Evolutionary conservation across 2,888 invertebrate genomes (phyloP), one percentile per base, ranked within the genome.

Genomic region (Acanthococcus lagerstroemiae): DNA sequence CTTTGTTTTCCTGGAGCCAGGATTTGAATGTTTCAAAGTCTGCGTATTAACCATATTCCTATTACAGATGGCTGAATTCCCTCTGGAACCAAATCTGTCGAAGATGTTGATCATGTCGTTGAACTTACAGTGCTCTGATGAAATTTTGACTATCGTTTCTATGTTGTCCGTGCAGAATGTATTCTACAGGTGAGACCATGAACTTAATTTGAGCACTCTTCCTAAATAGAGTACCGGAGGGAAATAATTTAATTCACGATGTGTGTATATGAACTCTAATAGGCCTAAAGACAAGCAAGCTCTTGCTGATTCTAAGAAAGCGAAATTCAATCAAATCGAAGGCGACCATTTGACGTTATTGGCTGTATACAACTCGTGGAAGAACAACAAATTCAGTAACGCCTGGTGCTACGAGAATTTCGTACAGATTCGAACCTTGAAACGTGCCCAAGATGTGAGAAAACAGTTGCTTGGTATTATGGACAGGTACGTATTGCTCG

Each of bases 351-450:
- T 99, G 48, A 99, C 99, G 0, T 78, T 99, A 24, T 77, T 99
- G n/a, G 94, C 97, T 0, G 99, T 99, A 4, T 99, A 95, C 76
- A 99, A 99, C 76, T 95, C 96, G 57, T 99, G 99, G 99, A 90
- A 94, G 73, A 96, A 96, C 75, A 97, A 97, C 75, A 96, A 97
- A 78, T 97, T 97, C 77, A 95, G 95, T 0, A 95, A 94, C 76
- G 94, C 95, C 0, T 99, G 99, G 99, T 99, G 99, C 76, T 97
- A 95, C 74, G 97, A 99, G 76, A 99, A 99, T 80, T 99, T 99
- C 75, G 94, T 99, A 3, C 97, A 99, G 79, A 93, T 95, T 30
- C 79, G 97, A 22, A 97, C 96, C 0, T 78, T 99, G 68, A 99
- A 99, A 76, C 82, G 97, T 21, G 95, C 97, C 0, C 95, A 97